Evolutionary conservation across 1,140 invertebrate genomes (phyloP), one percentile per base, ranked within the genome.

Genomic region (Globodera ellingtonae): DNA sequence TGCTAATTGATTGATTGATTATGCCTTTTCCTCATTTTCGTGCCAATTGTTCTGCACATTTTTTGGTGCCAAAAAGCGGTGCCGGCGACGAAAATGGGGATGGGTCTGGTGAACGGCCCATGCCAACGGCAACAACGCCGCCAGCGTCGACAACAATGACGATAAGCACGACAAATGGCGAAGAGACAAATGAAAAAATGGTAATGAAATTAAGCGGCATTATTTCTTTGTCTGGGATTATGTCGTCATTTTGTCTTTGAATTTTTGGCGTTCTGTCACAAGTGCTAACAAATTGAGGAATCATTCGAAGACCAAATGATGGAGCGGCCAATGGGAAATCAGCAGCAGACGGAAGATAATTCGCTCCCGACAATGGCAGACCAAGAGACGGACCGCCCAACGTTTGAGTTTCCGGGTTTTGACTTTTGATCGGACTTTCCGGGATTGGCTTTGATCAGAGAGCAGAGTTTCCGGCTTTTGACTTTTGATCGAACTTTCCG

Each of bases 21-120:
- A 15, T 62, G 56, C 10, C 56, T 18, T 62, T 0, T 35, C 35
- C 18, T 52, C 4, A 62, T 62, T 62, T 62, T 62, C 18, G 56
- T 62, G 82, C 82, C 0, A 78, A 74, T 78, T 83, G 82, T 18
- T 72, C 72, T 15, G 78, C 70, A 47, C 69, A 67, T 56, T 79
- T 77, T 77, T 52, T 67, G 47, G 65, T 77, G 65, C 47, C 59
- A 62, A 62, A 6, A 74, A 44, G 4, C 48, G 21, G 0, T 35
- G 62, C 3, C 4, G 50, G 18, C 15, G 47, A n/a, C 4, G 7
- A 18, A 72, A 9, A 10, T 47, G 62, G 21, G 8, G 13, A 13
- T 65, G 59, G 21, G 59, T 21, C 13, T 21, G 66, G 21, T 10
- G 35, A 44, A 69, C 5, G 18, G 66, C 66, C 10, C 10, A n/a